Evolutionary conservation across 2,888 invertebrate species (phyloP), one percentile per base, ranked within the genome.

Genomic region (Steinernema hermaphroditum): DNA sequence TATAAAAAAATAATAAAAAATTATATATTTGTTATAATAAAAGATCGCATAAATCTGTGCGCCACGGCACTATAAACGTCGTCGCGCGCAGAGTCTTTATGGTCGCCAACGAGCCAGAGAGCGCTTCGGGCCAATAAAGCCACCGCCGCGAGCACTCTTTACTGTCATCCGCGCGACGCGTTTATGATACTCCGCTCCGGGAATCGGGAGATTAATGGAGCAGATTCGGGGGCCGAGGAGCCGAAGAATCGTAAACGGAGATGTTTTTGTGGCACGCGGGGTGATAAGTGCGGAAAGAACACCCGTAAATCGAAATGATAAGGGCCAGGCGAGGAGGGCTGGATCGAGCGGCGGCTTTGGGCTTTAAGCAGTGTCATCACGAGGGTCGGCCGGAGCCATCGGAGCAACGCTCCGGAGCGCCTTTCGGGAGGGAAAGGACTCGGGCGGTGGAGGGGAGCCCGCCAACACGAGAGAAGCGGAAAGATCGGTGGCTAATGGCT

Each of bases 11-110:
- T 62, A 62, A 54, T 54, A 54, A 54, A 62, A 54, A 62, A 62
- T 62, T 62, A 62, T 62, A 62, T 62, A 62, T 62, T 62, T 62
- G 62, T 62, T 62, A 62, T 62, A 62, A 62, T 62, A 62, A 62
- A 62, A 62, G 62, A 62, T 62, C 27, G 62, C 62, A 62, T 62
- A 62, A 62, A 62, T 62, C 62, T 62, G 62, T 32, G 62, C 29
- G 62, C 62, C 32, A 62, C 32, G 62, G 62, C 62, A 62, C 62
- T 62, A 62, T 62, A 62, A 62, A 62, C 62, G 32, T 62, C 62
- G 62, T 62, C 62, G 62, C 62, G 62, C 32, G 62, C 29, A 6
- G 62, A 62, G 29, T 62, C 62, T 62, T 62, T 62, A 62, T 62
- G 62, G 32, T 14, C 62, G 62, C 62, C 62, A 62, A 62, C 62